These are phyloP conservation scores for Anguilla marmorata DNA, from an alignment of 2,797 vertebrate species.

Conservation along the genomic window DNA sequence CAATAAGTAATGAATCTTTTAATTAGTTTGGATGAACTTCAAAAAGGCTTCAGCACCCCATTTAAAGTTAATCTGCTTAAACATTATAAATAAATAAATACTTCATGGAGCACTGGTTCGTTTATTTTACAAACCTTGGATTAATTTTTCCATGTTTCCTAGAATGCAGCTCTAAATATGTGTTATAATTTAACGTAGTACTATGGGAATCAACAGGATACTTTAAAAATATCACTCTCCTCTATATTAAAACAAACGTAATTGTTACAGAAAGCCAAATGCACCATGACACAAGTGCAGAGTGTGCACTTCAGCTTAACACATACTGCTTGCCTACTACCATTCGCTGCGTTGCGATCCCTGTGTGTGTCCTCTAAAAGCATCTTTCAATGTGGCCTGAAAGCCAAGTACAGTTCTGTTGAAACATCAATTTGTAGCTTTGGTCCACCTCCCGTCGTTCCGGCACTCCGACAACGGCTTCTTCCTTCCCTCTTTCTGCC, in stretches of 20 bases:
- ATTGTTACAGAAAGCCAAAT: not conserved
- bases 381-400: not conserved
- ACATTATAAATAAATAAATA: not conserved
- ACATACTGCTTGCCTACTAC: not conserved
- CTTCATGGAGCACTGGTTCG: not conserved
- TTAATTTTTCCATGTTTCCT: not conserved
- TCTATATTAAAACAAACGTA: not conserved
- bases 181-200: not conserved
- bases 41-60: not conserved
- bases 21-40: not conserved
- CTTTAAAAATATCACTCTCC: not conserved
- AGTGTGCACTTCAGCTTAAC: not conserved
- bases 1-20: not conserved
- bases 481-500: not conserved
- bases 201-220: not conserved
- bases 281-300: not conserved
- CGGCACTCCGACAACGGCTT: not conserved
- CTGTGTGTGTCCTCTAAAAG: conserved; percentile 1
- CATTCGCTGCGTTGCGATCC: not conserved
- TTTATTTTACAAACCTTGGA: not conserved
- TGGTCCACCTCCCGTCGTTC: not conserved
- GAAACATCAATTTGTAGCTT: not conserved
- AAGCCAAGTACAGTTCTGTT: conserved; percentile 4
- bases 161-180: not conserved
- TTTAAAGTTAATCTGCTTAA: not conserved